phyloP scores from a whole-genome alignment of 2,797 vertebrate genomes.

The Tiaroga cobitis region DNA sequence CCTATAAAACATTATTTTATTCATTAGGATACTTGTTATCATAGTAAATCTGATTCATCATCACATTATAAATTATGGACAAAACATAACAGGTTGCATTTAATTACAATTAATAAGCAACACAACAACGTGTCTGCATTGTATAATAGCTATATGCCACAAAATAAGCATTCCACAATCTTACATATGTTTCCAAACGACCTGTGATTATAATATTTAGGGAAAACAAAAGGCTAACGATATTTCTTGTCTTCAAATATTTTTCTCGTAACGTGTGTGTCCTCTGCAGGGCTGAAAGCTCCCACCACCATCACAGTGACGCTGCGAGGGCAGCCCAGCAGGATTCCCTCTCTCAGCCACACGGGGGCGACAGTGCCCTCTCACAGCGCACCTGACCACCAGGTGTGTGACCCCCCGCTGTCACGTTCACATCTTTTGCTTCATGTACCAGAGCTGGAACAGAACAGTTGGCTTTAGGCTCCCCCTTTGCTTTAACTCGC shows the following conservation, averaged over 20 bases:
- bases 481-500: background rate
- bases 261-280: slow-evolving; percentile 20
- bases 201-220: background rate
- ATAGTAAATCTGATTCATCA: background rate
- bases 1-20: background rate
- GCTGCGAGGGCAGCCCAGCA: slow-evolving; percentile 84
- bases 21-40: background rate
- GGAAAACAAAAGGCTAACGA: background rate
- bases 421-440: background rate
- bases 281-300: slow-evolving; percentile 86
- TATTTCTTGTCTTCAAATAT: background rate
- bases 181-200: background rate
- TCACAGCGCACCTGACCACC: slow-evolving; percentile 71
- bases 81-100: background rate
- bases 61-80: background rate
- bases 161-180: background rate
- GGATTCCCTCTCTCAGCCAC: slow-evolving; percentile 80
- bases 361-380: slow-evolving; percentile 69
- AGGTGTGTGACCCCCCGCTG: slow-evolving; percentile 60
- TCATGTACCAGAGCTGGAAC: background rate
- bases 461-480: background rate
- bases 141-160: background rate
- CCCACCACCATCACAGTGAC: slow-evolving; percentile 93
- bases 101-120: background rate
- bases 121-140: background rate